phyloP scores from a whole-genome alignment of 2,113 vertebrate genomes.

The Astur gentilis region DNA sequence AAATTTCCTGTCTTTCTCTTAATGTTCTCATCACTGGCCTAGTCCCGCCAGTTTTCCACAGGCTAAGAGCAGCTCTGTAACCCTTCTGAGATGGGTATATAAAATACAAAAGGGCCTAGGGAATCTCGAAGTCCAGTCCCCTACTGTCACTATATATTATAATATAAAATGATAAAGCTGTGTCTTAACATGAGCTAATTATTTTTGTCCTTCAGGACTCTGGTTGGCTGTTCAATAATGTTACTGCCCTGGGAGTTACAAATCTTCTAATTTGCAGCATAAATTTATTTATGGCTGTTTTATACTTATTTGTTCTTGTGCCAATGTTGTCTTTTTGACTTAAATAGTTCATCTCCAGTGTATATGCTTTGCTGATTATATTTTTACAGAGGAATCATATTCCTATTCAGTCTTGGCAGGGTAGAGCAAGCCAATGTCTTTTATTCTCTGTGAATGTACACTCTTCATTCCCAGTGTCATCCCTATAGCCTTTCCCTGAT shows the following conservation, averaged over 20 bases:
- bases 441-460: not conserved
- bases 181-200: constrained; percentile 58
- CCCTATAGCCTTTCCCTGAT: not conserved
- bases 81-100: not conserved
- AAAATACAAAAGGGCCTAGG: not conserved
- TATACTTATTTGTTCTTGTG: constrained; percentile 40
- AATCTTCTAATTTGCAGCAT: constrained; percentile 52
- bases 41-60: not conserved
- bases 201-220: constrained; percentile 63
- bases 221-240: constrained; percentile 47
- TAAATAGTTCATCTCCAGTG: constrained; percentile 24
- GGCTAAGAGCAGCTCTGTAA: not conserved
- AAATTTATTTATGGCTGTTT: constrained; percentile 49
- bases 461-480: not conserved
- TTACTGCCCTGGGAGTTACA: constrained; percentile 49
- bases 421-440: not conserved
- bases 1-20: not conserved
- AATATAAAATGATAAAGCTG: constrained; percentile 45
- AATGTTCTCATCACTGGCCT: not conserved
- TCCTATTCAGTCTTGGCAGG: not conserved
- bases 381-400: not conserved
- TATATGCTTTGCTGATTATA: not conserved
- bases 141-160: constrained; percentile 48
- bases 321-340: constrained; percentile 45
- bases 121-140: not conserved